Base-by-base conservation (phyloP, 2,888 invertebrate species). In the Brachylomia viminalis region DNA sequence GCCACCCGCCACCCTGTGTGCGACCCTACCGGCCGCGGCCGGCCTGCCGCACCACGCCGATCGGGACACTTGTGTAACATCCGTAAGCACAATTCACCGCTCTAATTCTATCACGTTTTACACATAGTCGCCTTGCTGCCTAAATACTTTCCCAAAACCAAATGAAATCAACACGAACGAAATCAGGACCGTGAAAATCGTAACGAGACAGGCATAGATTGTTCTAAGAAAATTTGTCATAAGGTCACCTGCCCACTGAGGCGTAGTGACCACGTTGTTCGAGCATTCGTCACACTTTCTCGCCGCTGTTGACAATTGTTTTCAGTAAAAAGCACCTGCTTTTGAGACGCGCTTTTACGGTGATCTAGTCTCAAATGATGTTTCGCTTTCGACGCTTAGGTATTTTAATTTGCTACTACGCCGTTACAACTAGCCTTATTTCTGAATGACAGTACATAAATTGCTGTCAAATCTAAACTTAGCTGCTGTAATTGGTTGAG, bases 261-360 rank as follows among this genome's bases (percentile, higher is more conserved):
- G 82, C 79, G 77, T 75, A 72, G 62, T 77, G 80, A 76, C 64
- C 64, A 75, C 84, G 52, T 62, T 65, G 73, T 81, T 72, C 38
- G 27, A 59, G 20, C 64, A 80, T 85, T 78, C 66, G 85, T 74
- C 75, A 87, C 88, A 88, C 87, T 88, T 88, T 88, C 88, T 75
- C 86, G 72, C 7, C 15, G 54, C 49, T 27, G 70, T 74, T 74
- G 68, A 70, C 67, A 80, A 68, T 58, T 33, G 68, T 81, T 87
- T 87, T 83, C 85, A 85, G 87, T 71, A 62, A 85, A 84, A 86
- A 77, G 64, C 64, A 62, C 30, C 62, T 78, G 88, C 72, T 66
- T 59, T 38, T 42, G 62, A 20, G 42, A 54, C 77, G 64, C 68
- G 68, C 72, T 58, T 83, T 74, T 74, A 68, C 67, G 52, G 30